Evolutionary conservation across 1,140 invertebrate species (phyloP).

Genomic region (Drosophila pseudoobscura): DNA sequence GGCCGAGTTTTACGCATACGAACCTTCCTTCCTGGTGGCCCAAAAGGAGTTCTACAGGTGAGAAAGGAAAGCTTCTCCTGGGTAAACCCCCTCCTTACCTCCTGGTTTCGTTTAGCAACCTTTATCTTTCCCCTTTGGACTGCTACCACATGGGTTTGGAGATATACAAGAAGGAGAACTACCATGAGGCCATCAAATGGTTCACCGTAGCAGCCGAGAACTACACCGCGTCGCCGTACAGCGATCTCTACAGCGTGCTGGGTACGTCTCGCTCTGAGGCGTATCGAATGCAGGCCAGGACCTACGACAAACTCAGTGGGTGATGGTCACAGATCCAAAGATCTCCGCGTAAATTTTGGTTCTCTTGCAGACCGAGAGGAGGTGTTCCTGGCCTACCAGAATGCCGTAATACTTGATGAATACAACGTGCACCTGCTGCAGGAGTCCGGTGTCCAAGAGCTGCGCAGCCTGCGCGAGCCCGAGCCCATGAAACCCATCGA

Average conservation of each 20-base stretch:
- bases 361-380: conserved; percentile 12
- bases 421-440: conserved; percentile 27
- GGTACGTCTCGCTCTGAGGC: conserved; percentile 38
- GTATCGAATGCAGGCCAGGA: conserved; percentile 35
- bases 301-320: conserved; percentile 30
- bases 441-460: conserved; percentile 8
- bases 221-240: conserved; percentile 16
- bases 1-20: conserved; percentile 36
- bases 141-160: conserved; percentile 52
- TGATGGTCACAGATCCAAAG: neutral
- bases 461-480: neutral
- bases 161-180: conserved; percentile 16
- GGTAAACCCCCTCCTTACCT: too few relatives aligned
- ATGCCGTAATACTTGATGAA: conserved; percentile 4
- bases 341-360: neutral
- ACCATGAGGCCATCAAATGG: conserved; percentile 44
- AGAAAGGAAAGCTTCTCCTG: neutral
- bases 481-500: conserved; percentile 5
- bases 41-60: conserved; percentile 15
- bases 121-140: conserved; percentile 40
- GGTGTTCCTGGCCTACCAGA: neutral
- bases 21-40: conserved; percentile 16
- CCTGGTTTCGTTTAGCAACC: neutral
- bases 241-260: conserved; percentile 17
- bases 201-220: conserved; percentile 27